Conservation (phyloP, 2,113 vertebrate species). For the Pelecanus crispus region DNA sequence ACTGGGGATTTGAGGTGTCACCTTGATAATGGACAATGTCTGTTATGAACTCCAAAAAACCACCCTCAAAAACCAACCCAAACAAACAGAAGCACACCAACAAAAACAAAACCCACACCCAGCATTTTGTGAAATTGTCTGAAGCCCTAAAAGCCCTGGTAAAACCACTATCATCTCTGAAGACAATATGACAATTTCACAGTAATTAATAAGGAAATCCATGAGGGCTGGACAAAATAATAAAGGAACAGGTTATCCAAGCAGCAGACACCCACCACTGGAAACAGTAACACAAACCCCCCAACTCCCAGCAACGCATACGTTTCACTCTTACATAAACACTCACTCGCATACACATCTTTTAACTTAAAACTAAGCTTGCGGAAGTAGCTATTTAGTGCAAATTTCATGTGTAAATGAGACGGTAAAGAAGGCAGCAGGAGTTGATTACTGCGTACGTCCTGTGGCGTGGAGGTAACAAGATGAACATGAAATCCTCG, state of each 20-base stretch:
- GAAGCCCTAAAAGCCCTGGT: neutral
- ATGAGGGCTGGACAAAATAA: neutral
- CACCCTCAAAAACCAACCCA: neutral
- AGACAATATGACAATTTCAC: neutral
- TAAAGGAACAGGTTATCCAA: neutral
- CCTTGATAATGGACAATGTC: neutral
- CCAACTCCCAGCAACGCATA: neutral
- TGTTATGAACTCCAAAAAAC: neutral
- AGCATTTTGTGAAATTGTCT: neutral
- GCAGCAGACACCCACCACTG: neutral
- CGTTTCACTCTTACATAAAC: neutral
- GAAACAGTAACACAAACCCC: neutral
- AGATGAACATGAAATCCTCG: neutral
- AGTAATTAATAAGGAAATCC: neutral
- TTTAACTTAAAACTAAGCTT: neutral
- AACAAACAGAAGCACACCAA: neutral
- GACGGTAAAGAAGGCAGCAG: neutral
- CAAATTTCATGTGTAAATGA: neutral
- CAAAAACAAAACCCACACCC: neutral
- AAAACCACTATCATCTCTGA: neutral
- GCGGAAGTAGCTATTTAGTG: neutral
- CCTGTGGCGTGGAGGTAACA: neutral
- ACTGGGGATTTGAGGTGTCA: neutral
- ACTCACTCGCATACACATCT: neutral
- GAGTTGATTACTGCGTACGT: neutral